Percentiles rank a stretch among this genome's conserved stretches.
Evolutionary conservation across 1,140 invertebrate species (phyloP).

Genomic region (Drosophila jambulina): DNA sequence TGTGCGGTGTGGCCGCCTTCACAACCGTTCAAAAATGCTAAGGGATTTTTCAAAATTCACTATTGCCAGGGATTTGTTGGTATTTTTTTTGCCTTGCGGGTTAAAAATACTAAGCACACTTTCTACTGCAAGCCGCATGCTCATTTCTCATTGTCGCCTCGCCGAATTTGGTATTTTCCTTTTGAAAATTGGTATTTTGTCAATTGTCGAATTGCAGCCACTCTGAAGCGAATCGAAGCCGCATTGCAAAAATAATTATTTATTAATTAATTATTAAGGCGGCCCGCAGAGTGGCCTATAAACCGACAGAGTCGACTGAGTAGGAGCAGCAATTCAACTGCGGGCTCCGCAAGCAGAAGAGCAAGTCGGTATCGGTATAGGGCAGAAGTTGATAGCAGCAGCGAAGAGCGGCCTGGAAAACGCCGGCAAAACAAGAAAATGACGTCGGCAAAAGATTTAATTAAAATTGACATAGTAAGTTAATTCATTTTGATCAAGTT

Average conservation of each 20-base stretch:
- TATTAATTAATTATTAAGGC: conserved; percentile 16
- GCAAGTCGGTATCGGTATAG: neutral
- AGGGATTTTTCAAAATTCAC: neutral
- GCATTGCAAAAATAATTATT: conserved; percentile 15
- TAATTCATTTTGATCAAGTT: neutral
- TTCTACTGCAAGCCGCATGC: neutral
- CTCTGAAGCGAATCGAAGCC: neutral
- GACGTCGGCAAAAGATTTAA: conserved; percentile 75
- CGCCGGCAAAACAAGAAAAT: conserved; percentile 50
- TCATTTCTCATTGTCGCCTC: neutral
- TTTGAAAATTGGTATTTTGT: neutral
- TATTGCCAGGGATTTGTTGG: neutral
- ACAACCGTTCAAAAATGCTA: neutral
- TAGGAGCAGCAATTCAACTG: neutral
- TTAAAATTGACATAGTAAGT: conserved; percentile 85
- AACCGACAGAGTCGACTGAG: neutral
- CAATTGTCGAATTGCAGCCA: neutral
- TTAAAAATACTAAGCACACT: neutral
- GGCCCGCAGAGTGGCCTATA: neutral
- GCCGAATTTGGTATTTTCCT: neutral
- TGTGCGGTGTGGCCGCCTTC: conserved; percentile 1
- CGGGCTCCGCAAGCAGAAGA: neutral
- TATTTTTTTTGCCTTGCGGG: neutral
- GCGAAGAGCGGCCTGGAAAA: neutral
- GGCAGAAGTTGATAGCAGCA: neutral